Evolutionary conservation across 2,888 invertebrate species (phyloP).

Genomic region (Hyles lineata): DNA sequence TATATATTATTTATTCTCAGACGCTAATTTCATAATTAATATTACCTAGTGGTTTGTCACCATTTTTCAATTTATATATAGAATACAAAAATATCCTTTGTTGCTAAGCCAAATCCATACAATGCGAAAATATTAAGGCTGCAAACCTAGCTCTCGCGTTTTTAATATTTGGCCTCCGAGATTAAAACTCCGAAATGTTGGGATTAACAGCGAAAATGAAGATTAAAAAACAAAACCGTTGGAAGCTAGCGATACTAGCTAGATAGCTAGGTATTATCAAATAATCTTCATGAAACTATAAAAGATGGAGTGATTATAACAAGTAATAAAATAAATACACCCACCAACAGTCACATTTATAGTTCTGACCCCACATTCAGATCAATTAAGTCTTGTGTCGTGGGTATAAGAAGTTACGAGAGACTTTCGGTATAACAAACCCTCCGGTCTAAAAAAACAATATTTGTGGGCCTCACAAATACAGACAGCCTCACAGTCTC

Average conservation of each 20-base stretch:
- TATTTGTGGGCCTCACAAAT: too few relatives aligned
- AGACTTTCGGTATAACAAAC: too few relatives aligned
- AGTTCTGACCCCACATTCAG: too few relatives aligned
- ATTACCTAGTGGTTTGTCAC: background rate
- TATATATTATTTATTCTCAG: too few relatives aligned
- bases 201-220: slow-evolving; percentile 10
- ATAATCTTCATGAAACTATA: background rate
- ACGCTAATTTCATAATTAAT: background rate
- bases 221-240: slow-evolving; percentile 14
- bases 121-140: background rate
- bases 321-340: too few relatives aligned
- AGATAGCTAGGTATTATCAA: background rate
- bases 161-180: slow-evolving; percentile 22
- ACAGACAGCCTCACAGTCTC: too few relatives aligned
- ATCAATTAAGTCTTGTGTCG: too few relatives aligned
- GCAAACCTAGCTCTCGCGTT: slow-evolving; percentile 16
- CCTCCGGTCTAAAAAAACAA: too few relatives aligned
- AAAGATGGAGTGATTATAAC: background rate
- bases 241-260: background rate
- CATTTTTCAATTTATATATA: background rate
- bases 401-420: too few relatives aligned
- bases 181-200: slow-evolving; percentile 17
- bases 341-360: too few relatives aligned
- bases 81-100: background rate
- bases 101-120: background rate